phyloP scores from a whole-genome alignment of 2,113 vertebrate species.

The Apeltes quadracus region DNA sequence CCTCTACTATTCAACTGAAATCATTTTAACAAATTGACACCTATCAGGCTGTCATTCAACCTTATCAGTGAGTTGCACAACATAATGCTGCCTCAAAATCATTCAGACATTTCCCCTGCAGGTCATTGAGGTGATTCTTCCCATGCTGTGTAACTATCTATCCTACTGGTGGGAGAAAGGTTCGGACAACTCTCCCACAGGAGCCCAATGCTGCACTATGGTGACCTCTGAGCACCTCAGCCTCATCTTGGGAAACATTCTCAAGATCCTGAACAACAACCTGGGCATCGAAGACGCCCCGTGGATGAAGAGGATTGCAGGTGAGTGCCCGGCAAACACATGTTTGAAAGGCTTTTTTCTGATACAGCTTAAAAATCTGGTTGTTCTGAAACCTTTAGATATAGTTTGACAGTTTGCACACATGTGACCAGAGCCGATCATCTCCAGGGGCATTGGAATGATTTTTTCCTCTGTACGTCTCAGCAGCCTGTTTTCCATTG shows the following conservation, averaged over 20 bases:
- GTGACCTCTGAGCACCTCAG: constrained; percentile 95
- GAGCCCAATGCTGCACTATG: constrained; percentile 85
- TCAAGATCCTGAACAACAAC: constrained; percentile 97
- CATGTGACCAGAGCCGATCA: background rate
- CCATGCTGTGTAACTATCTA: constrained; percentile 97
- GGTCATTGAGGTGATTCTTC: constrained; percentile 94
- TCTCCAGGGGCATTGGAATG: background rate
- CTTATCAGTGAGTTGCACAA: background rate
- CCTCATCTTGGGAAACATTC: constrained; percentile 91
- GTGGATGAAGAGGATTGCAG: constrained; percentile 99
- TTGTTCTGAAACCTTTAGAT: background rate
- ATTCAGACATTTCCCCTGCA: constrained; percentile 29
- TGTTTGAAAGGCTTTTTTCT: background rate
- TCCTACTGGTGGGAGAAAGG: constrained; percentile 98
- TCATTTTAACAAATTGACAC: background rate
- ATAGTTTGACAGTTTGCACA: background rate
- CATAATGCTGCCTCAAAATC: background rate
- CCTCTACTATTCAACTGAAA: background rate
- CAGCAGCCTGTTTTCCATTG: background rate
- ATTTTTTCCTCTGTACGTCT: constrained; percentile 5
- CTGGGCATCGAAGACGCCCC: constrained; percentile 95
- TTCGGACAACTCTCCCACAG: constrained; percentile 83
- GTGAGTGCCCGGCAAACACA: constrained; percentile 61
- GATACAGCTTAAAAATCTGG: background rate
- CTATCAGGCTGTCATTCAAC: background rate